A percentile compares a stretch with the other conserved stretches of the same genome.
Evolutionary conservation across 2,888 invertebrate species (phyloP).

Genomic region (Trachelus troglodyta): DNA sequence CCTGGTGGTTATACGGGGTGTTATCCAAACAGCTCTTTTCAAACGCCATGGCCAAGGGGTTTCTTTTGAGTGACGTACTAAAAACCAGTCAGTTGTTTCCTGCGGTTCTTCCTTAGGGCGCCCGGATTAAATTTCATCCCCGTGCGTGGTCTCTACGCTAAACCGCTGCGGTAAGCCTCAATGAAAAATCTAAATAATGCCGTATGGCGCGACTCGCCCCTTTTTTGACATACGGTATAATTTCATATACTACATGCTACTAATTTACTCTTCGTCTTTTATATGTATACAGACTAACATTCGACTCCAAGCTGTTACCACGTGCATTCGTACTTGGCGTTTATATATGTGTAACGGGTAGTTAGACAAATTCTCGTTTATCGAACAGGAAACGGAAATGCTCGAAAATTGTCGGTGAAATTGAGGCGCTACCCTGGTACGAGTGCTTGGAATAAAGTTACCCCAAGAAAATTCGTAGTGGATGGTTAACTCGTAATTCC

Average conservation of each 20-base stretch:
- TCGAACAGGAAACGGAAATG: not conserved
- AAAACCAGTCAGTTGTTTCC: not conserved
- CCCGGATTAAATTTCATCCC: conserved; percentile 53
- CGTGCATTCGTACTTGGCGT: not conserved
- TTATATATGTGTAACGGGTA: not conserved
- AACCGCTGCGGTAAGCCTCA: not conserved
- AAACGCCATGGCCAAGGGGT: not conserved
- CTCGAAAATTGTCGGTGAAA: not conserved
- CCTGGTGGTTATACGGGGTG: conserved; percentile 24
- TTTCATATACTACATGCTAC: not conserved
- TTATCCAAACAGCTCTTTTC: conserved; percentile 27
- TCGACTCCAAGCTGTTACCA: not conserved
- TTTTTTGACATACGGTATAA: not conserved
- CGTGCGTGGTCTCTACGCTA: conserved; percentile 9
- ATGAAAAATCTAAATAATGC: conserved; percentile 1
- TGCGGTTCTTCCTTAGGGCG: conserved; percentile 24
- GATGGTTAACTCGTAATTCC: not conserved
- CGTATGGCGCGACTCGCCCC: not conserved
- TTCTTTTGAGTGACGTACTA: conserved; percentile 2
- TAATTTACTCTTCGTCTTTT: not conserved
- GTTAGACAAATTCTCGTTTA: not conserved
- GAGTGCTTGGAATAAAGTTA: not conserved
- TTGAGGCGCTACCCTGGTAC: not conserved
- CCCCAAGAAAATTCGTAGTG: not conserved
- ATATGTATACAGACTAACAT: not conserved